These are phyloP conservation scores for Netelia inedita DNA, from an alignment of 2,888 invertebrate species.

Conservation along the genomic window DNA sequence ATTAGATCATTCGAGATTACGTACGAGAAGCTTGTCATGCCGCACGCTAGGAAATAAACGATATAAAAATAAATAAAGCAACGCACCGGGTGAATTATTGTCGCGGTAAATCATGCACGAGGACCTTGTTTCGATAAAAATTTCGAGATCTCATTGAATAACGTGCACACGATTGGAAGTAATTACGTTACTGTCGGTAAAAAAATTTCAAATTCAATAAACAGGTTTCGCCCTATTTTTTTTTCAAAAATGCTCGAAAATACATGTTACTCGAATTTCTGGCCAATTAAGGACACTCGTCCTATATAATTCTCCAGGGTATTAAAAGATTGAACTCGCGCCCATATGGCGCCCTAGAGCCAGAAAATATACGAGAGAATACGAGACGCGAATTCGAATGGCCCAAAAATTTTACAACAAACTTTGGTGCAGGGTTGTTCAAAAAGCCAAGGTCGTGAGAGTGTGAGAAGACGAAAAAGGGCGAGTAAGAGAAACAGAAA, in stretches of 20 bases:
- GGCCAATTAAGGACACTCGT: background rate
- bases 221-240: too few relatives aligned
- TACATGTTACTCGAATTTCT: background rate
- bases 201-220: background rate
- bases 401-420: constrained; percentile 8
- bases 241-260: background rate
- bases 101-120: background rate
- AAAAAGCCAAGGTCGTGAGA: constrained; percentile 44
- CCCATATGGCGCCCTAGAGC: constrained; percentile 43
- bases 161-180: background rate
- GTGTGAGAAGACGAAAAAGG: constrained; percentile 34
- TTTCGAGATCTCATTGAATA: background rate
- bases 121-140: too few relatives aligned
- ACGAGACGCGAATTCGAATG: constrained; percentile 16
- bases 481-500: constrained; percentile 34
- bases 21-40: constrained; percentile 1
- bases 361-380: constrained; percentile 37
- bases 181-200: background rate
- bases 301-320: background rate
- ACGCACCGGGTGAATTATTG: constrained; percentile 5
- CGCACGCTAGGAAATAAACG: constrained; percentile 6
- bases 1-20: constrained; percentile 5
- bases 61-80: background rate
- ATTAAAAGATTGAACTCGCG: background rate
- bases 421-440: constrained; percentile 20